Conservation (phyloP, 2,888 invertebrate species). For the Fragum whitleyi region DNA sequence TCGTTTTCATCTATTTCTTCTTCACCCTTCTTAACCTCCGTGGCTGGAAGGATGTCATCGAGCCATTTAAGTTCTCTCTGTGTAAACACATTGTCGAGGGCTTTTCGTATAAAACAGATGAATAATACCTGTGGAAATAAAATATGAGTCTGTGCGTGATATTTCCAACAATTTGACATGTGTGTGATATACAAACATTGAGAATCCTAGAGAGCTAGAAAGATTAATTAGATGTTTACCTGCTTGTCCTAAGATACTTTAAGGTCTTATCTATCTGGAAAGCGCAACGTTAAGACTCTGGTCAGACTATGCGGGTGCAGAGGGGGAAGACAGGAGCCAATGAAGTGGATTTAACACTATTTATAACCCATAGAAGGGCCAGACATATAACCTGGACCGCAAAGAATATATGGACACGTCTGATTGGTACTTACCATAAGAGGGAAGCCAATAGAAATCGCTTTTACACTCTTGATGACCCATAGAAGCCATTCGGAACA, state of each 20-base stretch:
- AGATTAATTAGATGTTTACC: no score
- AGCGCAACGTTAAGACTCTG: no score
- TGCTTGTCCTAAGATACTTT: no score
- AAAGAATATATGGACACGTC: constrained; percentile 87
- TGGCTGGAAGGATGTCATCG: constrained; percentile 83
- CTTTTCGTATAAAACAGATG: constrained; percentile 82
- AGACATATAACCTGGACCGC: constrained; percentile 84
- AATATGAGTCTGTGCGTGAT: background rate
- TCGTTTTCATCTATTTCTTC: background rate
- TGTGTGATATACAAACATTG: no score
- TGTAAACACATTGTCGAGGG: constrained; percentile 82
- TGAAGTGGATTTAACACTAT: constrained; percentile 96
- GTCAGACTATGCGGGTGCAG: no score
- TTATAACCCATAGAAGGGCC: constrained; percentile 85
- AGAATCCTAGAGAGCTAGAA: no score
- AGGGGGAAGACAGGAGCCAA: constrained; percentile 97
- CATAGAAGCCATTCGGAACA: no score
- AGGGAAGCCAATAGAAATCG: constrained; percentile 98
- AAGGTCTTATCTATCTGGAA: no score
- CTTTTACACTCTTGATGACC: constrained; percentile 90
- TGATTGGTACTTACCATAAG: constrained; percentile 97
- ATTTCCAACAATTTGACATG: no score
- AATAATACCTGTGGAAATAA: constrained; percentile 75
- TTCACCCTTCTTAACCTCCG: constrained; percentile 26
- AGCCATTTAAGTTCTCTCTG: constrained; percentile 84